Base-by-base conservation (phyloP, 2,888 invertebrate species). In the Papilio elwesi region DNA sequence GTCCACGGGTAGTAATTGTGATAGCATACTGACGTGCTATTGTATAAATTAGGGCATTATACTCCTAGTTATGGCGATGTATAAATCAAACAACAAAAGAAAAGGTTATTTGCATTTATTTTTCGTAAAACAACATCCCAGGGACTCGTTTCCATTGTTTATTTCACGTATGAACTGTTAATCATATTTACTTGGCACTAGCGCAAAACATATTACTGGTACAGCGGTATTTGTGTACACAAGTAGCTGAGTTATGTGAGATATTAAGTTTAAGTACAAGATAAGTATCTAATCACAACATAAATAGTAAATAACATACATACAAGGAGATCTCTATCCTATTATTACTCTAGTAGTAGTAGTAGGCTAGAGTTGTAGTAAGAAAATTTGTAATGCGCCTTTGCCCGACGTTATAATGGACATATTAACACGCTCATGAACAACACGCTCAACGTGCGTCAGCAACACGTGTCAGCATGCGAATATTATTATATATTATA, bases 61-160 rank as follows among this genome's bases (percentile, higher is more conserved):
- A 11, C 36, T 16, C 15, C 10, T n/a, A 55, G 55, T 57, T 13
- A 36, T 57, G 57, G 36, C 6, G 1, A 43, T 38, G 53, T 38
- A 38, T 62, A 47, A 62, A 62, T 59, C 7, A 15, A 15, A 49
- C 49, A 49, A 49, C 57, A 12, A 66, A 66, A 55, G 12, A 10
- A 57, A 65, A 66, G 8, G 49, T 57, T 57, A 66, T 71, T 55
- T 70, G 49, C 49, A 57, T 65, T 38, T 66, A 49, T 71, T 71
- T 66, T 55, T 57, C 26, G 36, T 15, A 6, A 48, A 57, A 66
- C 65, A 71, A 57, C 65, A 57, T 65, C 62, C 65, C 38, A 26
- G 65, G 71, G 71, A 65, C 26, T 38, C 36, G 65, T 71, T 71
- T 66, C 48, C 13, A n/a, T n/a, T 71, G 57, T 71, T 71, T 71